Percentiles rank a stretch among this genome's conserved stretches.
These are phyloP conservation scores for Centropus unirufus DNA, from an alignment of 2,113 vertebrate species.

Conservation along the genomic window DNA sequence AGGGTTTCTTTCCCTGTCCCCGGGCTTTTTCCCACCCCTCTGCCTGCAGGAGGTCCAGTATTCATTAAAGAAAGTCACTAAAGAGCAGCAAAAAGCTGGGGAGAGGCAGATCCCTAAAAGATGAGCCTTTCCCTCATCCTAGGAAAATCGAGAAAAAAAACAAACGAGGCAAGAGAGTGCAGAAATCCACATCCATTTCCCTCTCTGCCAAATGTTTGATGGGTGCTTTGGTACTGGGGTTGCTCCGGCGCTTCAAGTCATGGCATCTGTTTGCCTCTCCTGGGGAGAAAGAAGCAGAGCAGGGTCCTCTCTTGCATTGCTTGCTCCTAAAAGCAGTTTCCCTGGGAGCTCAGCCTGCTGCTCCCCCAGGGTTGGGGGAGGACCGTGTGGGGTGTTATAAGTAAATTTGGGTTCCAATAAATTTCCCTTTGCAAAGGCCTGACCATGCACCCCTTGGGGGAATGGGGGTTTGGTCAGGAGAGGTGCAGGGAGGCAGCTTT, in stretches of 20 bases:
- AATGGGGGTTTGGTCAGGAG: neutral
- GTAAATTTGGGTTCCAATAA: too few relatives aligned
- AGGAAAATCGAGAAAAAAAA: neutral
- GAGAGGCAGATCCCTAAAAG: neutral
- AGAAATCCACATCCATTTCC: neutral
- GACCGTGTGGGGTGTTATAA: neutral
- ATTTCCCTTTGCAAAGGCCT: neutral
- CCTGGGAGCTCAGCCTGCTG: neutral
- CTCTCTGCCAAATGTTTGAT: accelerated
- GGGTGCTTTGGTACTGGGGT: neutral
- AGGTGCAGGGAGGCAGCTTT: accelerated
- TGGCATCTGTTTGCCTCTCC: neutral
- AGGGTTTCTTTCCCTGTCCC: neutral
- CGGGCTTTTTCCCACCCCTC: neutral
- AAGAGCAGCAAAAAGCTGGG: neutral
- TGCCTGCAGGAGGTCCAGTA: accelerated
- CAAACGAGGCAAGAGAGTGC: neutral
- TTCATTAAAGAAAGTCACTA: neutral
- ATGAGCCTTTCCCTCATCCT: neutral
- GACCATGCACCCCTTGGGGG: neutral
- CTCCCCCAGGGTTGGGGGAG: neutral
- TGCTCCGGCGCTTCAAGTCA: accelerated
- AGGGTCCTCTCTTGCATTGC: accelerated
- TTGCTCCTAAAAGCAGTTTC: neutral
- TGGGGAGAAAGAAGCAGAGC: neutral